Conservation (phyloP, 2,797 vertebrate species). For the Echeneis naucrates region DNA sequence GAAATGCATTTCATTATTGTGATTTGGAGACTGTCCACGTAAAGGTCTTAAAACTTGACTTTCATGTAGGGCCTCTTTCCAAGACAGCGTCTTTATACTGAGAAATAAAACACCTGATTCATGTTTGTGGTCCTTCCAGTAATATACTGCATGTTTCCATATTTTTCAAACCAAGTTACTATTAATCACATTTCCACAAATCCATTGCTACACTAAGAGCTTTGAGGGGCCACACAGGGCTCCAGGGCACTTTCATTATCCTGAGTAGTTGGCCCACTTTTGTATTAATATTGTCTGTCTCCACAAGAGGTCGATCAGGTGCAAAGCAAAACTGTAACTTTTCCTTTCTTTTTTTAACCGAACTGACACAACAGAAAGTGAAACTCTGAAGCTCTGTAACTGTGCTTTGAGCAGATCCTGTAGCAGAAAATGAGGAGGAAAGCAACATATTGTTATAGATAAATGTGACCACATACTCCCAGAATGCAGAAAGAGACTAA, state of each 20-base stretch:
- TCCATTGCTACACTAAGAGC: not conserved
- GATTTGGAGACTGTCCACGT: not conserved
- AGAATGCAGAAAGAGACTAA: too few species aligned
- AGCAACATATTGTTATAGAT: too few species aligned
- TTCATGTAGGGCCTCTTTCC: not conserved
- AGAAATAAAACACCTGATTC: not conserved
- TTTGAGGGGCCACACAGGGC: not conserved
- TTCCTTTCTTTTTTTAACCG: too few species aligned
- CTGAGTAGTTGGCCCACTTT: not conserved
- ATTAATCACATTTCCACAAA: not conserved
- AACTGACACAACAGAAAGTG: not conserved
- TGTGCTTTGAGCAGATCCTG: not conserved
- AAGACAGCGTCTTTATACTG: not conserved
- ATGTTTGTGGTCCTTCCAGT: not conserved
- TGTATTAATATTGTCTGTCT: not conserved
- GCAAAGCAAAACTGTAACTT: not conserved
- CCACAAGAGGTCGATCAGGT: slow-evolving; percentile 14
- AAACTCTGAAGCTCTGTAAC: too few species aligned
- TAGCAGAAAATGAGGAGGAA: too few species aligned
- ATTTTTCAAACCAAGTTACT: not conserved
- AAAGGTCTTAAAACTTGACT: not conserved
- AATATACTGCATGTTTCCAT: not conserved
- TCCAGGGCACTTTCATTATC: not conserved
- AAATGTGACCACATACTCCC: too few species aligned
- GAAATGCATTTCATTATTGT: too few species aligned